Evolutionary conservation across 1,140 invertebrate genomes (phyloP).

Genomic region (Zaprionus capensis): DNA sequence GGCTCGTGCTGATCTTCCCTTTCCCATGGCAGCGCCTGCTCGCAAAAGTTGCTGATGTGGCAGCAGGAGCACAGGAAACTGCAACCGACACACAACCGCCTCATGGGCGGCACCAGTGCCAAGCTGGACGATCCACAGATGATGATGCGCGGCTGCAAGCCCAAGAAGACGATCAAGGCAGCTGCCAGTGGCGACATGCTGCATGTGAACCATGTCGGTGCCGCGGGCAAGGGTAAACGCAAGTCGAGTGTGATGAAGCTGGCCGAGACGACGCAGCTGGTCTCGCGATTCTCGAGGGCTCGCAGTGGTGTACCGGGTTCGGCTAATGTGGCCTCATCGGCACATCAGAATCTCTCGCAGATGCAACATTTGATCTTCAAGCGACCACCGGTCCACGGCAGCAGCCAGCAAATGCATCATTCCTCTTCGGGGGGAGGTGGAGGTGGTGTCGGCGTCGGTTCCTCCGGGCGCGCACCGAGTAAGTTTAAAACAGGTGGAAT

Average conservation of each 20-base stretch:
- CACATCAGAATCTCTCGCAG: slow-evolving; percentile 43
- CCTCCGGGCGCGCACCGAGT: slow-evolving; percentile 33
- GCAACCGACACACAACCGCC: slow-evolving; percentile 41
- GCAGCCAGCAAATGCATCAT: slow-evolving; percentile 25
- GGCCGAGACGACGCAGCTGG: slow-evolving; percentile 72
- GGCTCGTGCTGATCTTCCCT: background rate
- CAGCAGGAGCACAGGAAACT: slow-evolving; percentile 66
- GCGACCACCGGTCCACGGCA: slow-evolving; percentile 1
- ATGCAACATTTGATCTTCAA: slow-evolving; percentile 58
- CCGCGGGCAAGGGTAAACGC: slow-evolving; percentile 52
- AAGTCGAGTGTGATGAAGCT: slow-evolving; percentile 71
- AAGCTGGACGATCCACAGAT: slow-evolving; percentile 44
- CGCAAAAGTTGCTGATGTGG: slow-evolving; percentile 77
- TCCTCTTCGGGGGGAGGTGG: background rate
- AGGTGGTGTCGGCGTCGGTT: slow-evolving; percentile 15
- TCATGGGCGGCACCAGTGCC: slow-evolving; percentile 34
- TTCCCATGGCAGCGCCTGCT: slow-evolving; percentile 66
- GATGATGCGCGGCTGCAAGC: slow-evolving; percentile 26
- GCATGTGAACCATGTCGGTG: background rate
- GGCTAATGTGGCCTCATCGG: background rate
- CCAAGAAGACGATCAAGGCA: slow-evolving; percentile 18
- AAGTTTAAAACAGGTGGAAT: slow-evolving; percentile 87
- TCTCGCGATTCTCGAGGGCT: slow-evolving; percentile 60
- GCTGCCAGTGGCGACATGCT: slow-evolving; percentile 10
- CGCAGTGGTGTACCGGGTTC: slow-evolving; percentile 29